Conservation (phyloP, 2,113 vertebrate species). For the Actenoides lindsayi region DNA sequence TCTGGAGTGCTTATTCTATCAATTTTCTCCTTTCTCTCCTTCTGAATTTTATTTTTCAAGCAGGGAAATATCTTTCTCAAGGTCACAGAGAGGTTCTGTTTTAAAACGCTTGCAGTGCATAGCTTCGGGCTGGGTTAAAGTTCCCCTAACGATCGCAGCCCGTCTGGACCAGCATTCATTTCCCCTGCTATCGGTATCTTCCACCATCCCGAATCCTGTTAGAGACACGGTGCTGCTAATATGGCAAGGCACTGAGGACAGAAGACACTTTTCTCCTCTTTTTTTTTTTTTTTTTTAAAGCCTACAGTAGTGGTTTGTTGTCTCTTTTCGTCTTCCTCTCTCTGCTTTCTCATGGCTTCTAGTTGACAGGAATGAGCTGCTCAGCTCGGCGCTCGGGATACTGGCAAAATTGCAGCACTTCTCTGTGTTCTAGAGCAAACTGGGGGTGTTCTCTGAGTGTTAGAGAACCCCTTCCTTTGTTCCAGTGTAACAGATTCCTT, state of each 20-base stretch:
- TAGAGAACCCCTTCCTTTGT: not conserved
- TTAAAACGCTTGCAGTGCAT: not conserved
- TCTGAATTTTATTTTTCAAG: conserved; percentile 24
- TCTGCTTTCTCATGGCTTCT: not conserved
- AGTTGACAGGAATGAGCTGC: not conserved
- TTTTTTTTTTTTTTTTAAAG: not conserved
- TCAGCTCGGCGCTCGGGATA: not conserved
- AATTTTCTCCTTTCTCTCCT: not conserved
- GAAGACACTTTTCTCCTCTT: not conserved
- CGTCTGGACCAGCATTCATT: not conserved
- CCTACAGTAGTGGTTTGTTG: not conserved
- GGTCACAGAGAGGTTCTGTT: not conserved
- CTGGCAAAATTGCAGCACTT: not conserved
- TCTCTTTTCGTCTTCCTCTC: not conserved
- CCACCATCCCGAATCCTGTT: not conserved
- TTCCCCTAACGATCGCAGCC: not conserved
- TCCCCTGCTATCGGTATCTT: not conserved
- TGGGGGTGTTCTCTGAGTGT: not conserved
- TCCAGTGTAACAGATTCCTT: not conserved
- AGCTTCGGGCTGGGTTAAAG: conserved; percentile 30
- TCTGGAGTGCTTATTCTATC: not conserved
- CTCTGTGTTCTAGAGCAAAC: not conserved
- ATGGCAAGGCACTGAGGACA: not conserved
- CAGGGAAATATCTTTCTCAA: not conserved
- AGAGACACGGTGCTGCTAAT: not conserved